Percentiles rank a stretch among this genome's conserved stretches.
phyloP scores from a whole-genome alignment of 2,113 vertebrate genomes.

The Ascaphus truei region DNA sequence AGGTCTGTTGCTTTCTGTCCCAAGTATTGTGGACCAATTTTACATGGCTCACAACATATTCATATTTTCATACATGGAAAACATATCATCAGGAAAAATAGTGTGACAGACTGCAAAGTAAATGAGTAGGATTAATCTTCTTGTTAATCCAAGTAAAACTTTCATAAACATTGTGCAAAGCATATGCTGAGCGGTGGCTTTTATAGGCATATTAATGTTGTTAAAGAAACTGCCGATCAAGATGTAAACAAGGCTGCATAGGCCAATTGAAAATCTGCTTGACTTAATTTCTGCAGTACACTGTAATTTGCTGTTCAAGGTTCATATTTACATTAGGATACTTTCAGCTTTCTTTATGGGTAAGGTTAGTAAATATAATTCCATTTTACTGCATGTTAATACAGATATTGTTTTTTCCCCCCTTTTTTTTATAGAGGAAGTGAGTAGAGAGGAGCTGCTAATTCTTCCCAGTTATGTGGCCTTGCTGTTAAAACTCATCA shows the following conservation, averaged over 20 bases:
- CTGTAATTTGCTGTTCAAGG: slow-evolving; percentile 48
- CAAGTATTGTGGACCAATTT: too few relatives aligned
- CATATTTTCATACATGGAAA: too few relatives aligned
- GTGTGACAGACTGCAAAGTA: not conserved
- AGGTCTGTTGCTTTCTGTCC: too few relatives aligned
- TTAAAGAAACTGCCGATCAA: slow-evolving; percentile 39
- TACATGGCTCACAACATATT: too few relatives aligned
- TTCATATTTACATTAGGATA: slow-evolving; percentile 48
- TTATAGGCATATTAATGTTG: slow-evolving; percentile 32
- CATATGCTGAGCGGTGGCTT: slow-evolving; percentile 22
- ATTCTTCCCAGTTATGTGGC: not conserved
- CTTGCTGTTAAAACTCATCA: not conserved
- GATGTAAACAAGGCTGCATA: too few relatives aligned
- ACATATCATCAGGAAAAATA: too few relatives aligned
- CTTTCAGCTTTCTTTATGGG: slow-evolving; percentile 44
- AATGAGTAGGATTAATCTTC: not conserved
- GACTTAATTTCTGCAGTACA: slow-evolving; percentile 44
- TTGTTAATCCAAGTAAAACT: not conserved
- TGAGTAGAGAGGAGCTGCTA: not conserved
- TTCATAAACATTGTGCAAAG: slow-evolving; percentile 7
- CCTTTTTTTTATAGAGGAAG: slow-evolving; percentile 3
- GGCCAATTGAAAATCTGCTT: slow-evolving; percentile 51
- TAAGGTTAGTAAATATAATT: slow-evolving; percentile 49
- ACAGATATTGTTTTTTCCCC: not conserved
- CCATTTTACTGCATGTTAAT: slow-evolving; percentile 52